Percentiles rank a stretch among this genome's conserved stretches.
Evolutionary conservation across 2,888 invertebrate genomes (phyloP).

Genomic region (Drosophila greeni): DNA sequence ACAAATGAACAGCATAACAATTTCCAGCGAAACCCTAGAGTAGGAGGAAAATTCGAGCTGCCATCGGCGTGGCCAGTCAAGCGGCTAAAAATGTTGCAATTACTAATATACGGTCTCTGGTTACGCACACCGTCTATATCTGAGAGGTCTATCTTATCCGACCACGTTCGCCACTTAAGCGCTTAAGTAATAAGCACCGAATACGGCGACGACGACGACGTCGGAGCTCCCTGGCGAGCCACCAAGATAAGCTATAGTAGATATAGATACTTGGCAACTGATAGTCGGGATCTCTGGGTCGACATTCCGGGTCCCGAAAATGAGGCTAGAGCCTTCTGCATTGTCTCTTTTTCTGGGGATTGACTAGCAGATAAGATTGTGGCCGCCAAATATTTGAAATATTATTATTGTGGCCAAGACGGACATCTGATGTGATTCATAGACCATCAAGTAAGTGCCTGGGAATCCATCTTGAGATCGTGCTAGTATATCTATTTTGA

Average conservation of each 20-base stretch:
- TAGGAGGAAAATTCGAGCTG: slow-evolving; percentile 11
- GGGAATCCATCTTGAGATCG: neutral
- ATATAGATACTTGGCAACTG: slow-evolving; percentile 19
- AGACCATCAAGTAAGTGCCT: too few species aligned
- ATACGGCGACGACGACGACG: neutral
- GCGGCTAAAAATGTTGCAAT: slow-evolving; percentile 54
- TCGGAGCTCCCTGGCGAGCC: slow-evolving; percentile 9
- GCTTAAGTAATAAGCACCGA: slow-evolving; percentile 42
- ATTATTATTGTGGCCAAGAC: neutral
- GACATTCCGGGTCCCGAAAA: slow-evolving; percentile 11
- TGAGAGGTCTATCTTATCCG: slow-evolving; percentile 55
- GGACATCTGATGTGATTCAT: slow-evolving; percentile 1
- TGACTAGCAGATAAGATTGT: slow-evolving; percentile 28
- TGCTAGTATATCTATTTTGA: neutral
- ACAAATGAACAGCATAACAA: neutral
- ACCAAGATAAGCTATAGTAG: slow-evolving; percentile 36
- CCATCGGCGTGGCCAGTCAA: slow-evolving; percentile 40
- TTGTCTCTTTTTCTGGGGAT: slow-evolving; percentile 18
- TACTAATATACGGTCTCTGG: slow-evolving; percentile 40
- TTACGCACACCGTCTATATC: slow-evolving; percentile 37
- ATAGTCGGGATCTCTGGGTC: slow-evolving; percentile 25
- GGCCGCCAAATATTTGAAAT: slow-evolving; percentile 16
- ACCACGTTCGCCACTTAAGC: slow-evolving; percentile 25
- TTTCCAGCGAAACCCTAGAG: slow-evolving; percentile 30
- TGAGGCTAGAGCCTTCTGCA: neutral